Conservation (phyloP, 2,888 invertebrate genomes). For the Mylabris sibirica region DNA sequence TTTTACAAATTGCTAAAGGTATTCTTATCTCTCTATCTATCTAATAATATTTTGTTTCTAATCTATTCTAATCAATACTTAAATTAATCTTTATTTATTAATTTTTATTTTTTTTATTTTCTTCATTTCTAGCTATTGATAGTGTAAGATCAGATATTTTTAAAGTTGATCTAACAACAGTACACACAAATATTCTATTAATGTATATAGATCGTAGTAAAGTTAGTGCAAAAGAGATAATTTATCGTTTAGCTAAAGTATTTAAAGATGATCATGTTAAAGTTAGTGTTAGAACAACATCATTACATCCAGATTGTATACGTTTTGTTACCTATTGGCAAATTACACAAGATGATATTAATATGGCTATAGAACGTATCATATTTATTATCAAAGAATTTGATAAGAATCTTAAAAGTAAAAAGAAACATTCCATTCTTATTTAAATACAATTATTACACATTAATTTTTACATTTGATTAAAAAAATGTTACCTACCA, state of each 20-base stretch:
- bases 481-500: too few relatives aligned
- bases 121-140: conserved; percentile 65
- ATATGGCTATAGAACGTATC: conserved; percentile 76
- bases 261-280: conserved; percentile 63
- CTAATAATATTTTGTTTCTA: too few relatives aligned
- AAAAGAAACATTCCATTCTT: background rate
- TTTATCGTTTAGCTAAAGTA: conserved; percentile 64
- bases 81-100: too few relatives aligned
- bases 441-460: background rate
- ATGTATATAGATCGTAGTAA: conserved; percentile 65
- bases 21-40: conserved; percentile 30
- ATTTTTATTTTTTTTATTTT: background rate
- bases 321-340: conserved; percentile 78
- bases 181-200: conserved; percentile 81
- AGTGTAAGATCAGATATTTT: conserved; percentile 69
- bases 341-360: conserved; percentile 72
- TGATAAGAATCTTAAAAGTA: conserved; percentile 42
- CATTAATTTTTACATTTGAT: too few relatives aligned
- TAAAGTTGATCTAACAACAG: conserved; percentile 68
- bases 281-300: conserved; percentile 68
- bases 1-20: conserved; percentile 74
- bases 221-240: conserved; percentile 66
- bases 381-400: conserved; percentile 74
- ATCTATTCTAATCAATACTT: background rate
- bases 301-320: conserved; percentile 68